phyloP scores from a whole-genome alignment of 1,140 invertebrate genomes.

The Drosophila miranda region DNA sequence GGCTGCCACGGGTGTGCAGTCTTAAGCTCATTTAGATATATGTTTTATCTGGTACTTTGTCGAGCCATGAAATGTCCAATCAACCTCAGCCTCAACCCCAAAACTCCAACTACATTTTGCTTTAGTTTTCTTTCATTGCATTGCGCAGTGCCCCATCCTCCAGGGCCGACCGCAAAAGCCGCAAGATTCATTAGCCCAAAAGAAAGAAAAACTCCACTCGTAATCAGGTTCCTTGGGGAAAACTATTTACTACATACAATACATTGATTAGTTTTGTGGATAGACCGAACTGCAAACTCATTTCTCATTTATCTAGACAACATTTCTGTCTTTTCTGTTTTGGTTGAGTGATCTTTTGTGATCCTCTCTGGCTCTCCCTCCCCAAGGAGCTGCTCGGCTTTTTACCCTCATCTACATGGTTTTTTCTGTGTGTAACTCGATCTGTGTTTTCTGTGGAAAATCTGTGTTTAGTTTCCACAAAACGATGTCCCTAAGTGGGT shows the following conservation, averaged over 20 bases:
- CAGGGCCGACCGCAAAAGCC: constrained; percentile 35
- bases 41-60: constrained; percentile 41
- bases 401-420: constrained; percentile 34
- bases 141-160: not conserved
- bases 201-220: constrained; percentile 14
- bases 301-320: constrained; percentile 38
- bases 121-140: constrained; percentile 18
- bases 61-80: constrained; percentile 35
- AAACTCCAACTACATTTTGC: constrained; percentile 21
- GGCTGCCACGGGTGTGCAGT: not conserved
- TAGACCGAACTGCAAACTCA: constrained; percentile 30
- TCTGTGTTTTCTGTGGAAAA: constrained; percentile 32
- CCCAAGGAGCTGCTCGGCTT: constrained; percentile 11
- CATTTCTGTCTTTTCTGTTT: constrained; percentile 29
- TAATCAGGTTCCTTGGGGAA: constrained; percentile 33
- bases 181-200: constrained; percentile 3
- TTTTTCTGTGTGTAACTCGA: constrained; percentile 33
- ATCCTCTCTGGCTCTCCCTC: constrained; percentile 18
- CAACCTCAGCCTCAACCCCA: not conserved
- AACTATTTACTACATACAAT: constrained; percentile 17
- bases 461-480: constrained; percentile 27
- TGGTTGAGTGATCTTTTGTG: constrained; percentile 32
- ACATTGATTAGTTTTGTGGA: constrained; percentile 36
- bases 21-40: constrained; percentile 47
- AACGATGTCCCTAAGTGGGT: constrained; percentile 26